Base-by-base conservation (phyloP, 2,888 invertebrate species). In the Siphonodentalium dalli region DNA sequence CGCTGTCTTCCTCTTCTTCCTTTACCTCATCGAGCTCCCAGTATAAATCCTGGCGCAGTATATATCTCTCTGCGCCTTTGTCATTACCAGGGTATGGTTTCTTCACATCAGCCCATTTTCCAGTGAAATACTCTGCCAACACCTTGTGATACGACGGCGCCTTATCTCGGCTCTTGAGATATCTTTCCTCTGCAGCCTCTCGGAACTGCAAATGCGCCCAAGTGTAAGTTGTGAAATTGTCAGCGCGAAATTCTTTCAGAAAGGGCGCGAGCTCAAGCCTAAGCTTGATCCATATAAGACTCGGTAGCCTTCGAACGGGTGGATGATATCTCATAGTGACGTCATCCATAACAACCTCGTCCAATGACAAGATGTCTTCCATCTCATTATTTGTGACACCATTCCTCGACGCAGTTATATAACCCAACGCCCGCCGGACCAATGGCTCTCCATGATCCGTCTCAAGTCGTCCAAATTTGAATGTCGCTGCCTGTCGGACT, bases 371-470 rank as follows among this genome's bases (percentile, higher is more conserved):
- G 3, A 83, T 58, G 50, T 83, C 90, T 70, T 90, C 83, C 79
- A 91, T 88, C 84, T 93, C 93, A 4, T 89, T 89, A 73, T 91
- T 90, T 20, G 89, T 88, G 39, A 93, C 84, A 2, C 93, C 93
- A 75, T 89, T 87, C 48, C 90, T 86, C 7, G 91, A 87, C 3
- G 89, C 88, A 0, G 89, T 87, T 53, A 92, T 83, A 56, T 91
- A 85, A 2, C 90, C 87, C 31, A 92, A 83, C 46, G 90, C 87
- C 53, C 79, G 58, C 6, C 76, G 54, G 0, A 73, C 75, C 21
- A 80, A 51, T 2, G 71, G 51, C 46, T 79, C 79, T 0, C 79
- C 77, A 43, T 74, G 70, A 37, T 74, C 70, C 8, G 63, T 55
- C 55, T 80, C 80, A 51, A 79, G 54, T 24, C 73, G 64, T 1